Conservation (phyloP, 2,888 invertebrate genomes). For the Tetragnatha montana region DNA sequence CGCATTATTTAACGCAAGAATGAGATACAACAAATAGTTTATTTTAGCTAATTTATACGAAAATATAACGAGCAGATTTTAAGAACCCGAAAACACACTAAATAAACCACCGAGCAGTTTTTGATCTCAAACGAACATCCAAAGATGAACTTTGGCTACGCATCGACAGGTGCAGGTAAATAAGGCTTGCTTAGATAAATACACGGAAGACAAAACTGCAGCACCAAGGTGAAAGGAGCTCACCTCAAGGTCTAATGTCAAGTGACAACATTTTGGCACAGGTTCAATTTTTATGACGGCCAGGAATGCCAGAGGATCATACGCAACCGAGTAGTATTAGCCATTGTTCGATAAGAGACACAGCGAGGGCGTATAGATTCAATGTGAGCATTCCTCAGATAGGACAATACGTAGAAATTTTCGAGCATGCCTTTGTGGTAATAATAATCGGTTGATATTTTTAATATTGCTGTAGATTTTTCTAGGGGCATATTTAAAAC, state of each 20-base stretch:
- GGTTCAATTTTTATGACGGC: constrained; percentile 30
- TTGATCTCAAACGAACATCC: too few relatives aligned
- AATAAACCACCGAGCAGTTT: too few relatives aligned
- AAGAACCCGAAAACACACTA: too few relatives aligned
- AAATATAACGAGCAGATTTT: too few relatives aligned
- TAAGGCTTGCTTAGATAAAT: not conserved
- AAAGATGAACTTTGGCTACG: not conserved
- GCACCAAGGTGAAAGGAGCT: not conserved
- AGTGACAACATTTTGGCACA: constrained; percentile 26
- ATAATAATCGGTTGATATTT: too few relatives aligned
- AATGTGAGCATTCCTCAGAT: not conserved
- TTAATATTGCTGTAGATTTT: too few relatives aligned
- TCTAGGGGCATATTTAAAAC: too few relatives aligned
- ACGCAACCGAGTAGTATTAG: constrained; percentile 6
- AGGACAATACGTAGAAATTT: not conserved
- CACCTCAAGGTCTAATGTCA: not conserved
- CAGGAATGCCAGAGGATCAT: constrained; percentile 28
- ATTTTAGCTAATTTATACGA: too few relatives aligned
- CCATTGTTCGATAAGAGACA: constrained; percentile 15
- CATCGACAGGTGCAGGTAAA: not conserved
- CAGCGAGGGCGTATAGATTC: not conserved
- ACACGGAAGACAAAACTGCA: not conserved
- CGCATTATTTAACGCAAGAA: too few relatives aligned
- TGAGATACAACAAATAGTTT: too few relatives aligned
- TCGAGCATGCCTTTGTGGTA: too few relatives aligned